Conservation (phyloP, 1,140 invertebrate genomes). For the Sesamia nonagrioides region DNA sequence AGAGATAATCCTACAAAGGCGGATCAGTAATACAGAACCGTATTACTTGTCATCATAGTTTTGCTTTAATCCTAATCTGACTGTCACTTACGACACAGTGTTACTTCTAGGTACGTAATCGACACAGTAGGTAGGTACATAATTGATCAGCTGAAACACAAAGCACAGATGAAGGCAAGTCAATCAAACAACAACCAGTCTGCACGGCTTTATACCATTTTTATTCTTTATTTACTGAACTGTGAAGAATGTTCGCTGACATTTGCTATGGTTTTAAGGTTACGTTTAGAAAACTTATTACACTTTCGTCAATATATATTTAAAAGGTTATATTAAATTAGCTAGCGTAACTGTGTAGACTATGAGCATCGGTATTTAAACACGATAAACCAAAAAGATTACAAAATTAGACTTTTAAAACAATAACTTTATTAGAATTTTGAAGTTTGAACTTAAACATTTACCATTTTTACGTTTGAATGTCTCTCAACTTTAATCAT, state of each 20-base stretch:
- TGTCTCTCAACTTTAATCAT: too few species aligned
- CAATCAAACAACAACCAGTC: neutral
- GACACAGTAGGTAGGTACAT: neutral
- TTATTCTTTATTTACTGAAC: conserved; percentile 1
- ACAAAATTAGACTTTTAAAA: too few species aligned
- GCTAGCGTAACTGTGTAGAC: too few species aligned
- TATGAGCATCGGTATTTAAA: too few species aligned
- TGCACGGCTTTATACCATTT: neutral
- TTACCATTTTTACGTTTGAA: too few species aligned
- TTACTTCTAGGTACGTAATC: neutral
- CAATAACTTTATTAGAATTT: too few species aligned
- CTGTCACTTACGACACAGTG: neutral
- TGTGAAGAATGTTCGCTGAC: neutral
- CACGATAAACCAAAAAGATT: too few species aligned
- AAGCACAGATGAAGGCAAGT: conserved; percentile 16
- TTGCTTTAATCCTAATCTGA: neutral
- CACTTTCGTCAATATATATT: conserved; percentile 11
- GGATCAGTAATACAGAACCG: neutral
- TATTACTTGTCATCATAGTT: neutral
- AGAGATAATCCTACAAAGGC: too few species aligned
- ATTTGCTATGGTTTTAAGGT: neutral
- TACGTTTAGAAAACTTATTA: conserved; percentile 1
- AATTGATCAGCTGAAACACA: neutral
- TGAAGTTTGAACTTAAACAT: too few species aligned
- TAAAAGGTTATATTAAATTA: too few species aligned